Base-by-base conservation (phyloP, 37 sponge, comb jelly and placozoan genomes). In the Halisarca cf. caerulea region DNA sequence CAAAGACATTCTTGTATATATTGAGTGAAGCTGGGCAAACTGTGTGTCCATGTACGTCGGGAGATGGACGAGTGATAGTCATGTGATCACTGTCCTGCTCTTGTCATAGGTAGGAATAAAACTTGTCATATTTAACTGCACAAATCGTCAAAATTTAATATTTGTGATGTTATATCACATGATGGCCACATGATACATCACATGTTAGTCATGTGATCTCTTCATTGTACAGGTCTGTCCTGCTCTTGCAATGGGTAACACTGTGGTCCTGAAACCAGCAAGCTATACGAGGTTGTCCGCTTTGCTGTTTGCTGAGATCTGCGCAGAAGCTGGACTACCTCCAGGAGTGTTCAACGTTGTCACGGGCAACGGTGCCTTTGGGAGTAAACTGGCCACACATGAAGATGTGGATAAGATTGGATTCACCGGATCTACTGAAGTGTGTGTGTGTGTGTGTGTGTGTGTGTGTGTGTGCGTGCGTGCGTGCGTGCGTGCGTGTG, bases 251-350 rank as follows among this genome's bases (percentile, higher is more conserved):
- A 95, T 95, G 96, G 97, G 97, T 11, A 97, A 97, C 84, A 95
- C 95, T 6, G 96, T 97, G 38, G 96, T 97, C 11, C 74, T 97
- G 68, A 97, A 97, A 66, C 97, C 97, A 68, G 97, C 97, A 38
- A 83, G 96, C 59, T 97, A 95, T 83, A 97, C 97, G 18, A 58
- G 97, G 5, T 88, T 98, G 28, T 87, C 91, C 77, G 97, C 99
- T 0, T 91, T 98, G 33, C 85, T 98, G 59, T 92, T 98, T 79
- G 99, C 99, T n/a, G 93, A 93, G 86, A 88, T 98, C 32, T 98
- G 99, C 86, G 90, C 94, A n/a, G 96, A 94, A 89, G 99, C 99
- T 0, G 99, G 99, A 1, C 88, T 98, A 18, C 99, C 99, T 33
- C 93, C 96, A 2, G 99, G 93, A 53, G 96, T 97, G 59, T 92